Evolutionary conservation across 2,113 vertebrate genomes (phyloP), one percentile per base, ranked within the genome.

Genomic region (Ceyx cyanopectus): DNA sequence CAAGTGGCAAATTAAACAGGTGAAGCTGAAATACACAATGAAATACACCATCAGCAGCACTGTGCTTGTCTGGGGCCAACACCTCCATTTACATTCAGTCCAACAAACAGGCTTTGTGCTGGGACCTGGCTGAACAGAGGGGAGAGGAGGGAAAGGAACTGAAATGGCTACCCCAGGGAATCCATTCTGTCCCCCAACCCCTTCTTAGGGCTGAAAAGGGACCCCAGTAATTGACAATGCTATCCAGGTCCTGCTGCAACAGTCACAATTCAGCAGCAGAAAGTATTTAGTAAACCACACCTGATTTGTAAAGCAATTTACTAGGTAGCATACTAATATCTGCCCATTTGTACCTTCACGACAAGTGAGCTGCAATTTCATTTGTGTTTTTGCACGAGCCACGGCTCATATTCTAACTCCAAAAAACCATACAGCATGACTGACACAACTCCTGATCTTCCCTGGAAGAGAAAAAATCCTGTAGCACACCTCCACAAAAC

Each of bases 401-500:
- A 76, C 2, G 13, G 41, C 51, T 56, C 81, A 95, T 86, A 82
- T 78, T 83, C 87, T 57, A 93, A 61, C 70, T 90, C 69, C 63
- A 89, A n/a, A 87, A 95, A 96, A 93, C 81, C 91, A 81, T 87
- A 73, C 56, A 62, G 88, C 46, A 69, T 83, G 90, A 84, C 67
- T 75, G 75, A 94, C 89, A 92, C 77, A 95, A 94, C 81, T 77
- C 90, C 84, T 14, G 82, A 91, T 81, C 96, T 94, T 91, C 92
- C 92, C 86, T 92, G 93, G 18, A 65, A 92, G 83, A 65, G 78
- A 91, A 94, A 72, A 91, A 80, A 85, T 9, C 81, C 85, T 65
- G 40, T 86, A 93, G 76, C 21, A 77, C 77, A 88, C 70, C 90
- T 89, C 89, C 87, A 91, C 54, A 85, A 90, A 91, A 85, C 41